These are phyloP conservation scores for Percopsis omiscomaycus DNA, from an alignment of 2,797 vertebrate species.

Conservation along the genomic window DNA sequence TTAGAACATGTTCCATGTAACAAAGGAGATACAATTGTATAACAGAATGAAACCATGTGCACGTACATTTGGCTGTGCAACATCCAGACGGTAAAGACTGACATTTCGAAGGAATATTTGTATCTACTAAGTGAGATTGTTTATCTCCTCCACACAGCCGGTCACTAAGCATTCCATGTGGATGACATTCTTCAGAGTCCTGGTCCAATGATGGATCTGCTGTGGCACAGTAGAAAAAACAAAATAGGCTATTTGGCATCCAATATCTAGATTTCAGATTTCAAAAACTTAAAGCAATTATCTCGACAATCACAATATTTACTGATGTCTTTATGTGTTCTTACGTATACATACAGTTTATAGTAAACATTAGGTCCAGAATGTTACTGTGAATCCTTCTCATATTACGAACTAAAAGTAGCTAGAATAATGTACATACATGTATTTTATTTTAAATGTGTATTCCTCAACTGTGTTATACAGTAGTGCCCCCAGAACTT, in stretches of 20 bases:
- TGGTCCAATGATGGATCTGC: conserved; percentile 67
- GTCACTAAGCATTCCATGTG: conserved; percentile 64
- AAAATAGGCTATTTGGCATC: conserved; percentile 1
- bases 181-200: conserved; percentile 35
- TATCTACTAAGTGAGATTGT: conserved; percentile 52
- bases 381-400: no score
- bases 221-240: conserved; percentile 11
- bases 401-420: no score
- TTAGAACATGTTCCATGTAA: background rate
- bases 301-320: no score
- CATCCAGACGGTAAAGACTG: conserved; percentile 52
- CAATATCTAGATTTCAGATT: background rate
- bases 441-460: no score
- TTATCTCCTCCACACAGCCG: conserved; percentile 51
- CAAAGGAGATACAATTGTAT: background rate
- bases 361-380: no score
- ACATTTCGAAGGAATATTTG: conserved; percentile 37
- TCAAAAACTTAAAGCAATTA: no score
- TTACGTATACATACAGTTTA: no score
- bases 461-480: no score
- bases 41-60: conserved; percentile 41
- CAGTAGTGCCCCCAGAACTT: no score
- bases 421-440: no score
- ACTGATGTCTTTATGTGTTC: no score
- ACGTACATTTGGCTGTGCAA: conserved; percentile 47